Conservation (phyloP, 2,888 invertebrate species). For the Amorpha juglandis region DNA sequence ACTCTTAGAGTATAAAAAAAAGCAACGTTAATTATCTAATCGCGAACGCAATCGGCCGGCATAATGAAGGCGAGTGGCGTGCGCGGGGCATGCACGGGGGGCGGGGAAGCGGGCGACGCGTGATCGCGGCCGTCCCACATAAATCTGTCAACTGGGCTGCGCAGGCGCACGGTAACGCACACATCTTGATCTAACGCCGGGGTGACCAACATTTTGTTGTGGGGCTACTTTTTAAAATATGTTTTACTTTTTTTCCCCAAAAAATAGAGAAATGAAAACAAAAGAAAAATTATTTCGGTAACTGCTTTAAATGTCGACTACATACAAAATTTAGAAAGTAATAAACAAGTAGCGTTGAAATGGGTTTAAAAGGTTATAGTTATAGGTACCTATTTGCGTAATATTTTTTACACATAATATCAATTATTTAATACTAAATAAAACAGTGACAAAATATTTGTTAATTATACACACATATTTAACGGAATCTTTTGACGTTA, state of each 20-base stretch:
- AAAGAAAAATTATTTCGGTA: too few species aligned
- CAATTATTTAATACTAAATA: too few species aligned
- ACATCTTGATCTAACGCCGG: slow-evolving; percentile 71
- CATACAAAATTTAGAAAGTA: too few species aligned
- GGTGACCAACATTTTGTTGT: slow-evolving; percentile 42
- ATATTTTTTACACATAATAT: too few species aligned
- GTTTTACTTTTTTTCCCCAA: slow-evolving; percentile 13
- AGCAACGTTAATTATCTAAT: slow-evolving; percentile 75
- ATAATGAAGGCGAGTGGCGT: slow-evolving; percentile 41
- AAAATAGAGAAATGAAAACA: too few species aligned
- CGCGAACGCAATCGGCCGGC: slow-evolving; percentile 63
- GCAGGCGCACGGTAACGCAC: slow-evolving; percentile 73
- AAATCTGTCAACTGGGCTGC: slow-evolving; percentile 74
- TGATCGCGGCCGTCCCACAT: slow-evolving; percentile 68
- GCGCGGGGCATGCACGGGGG: slow-evolving; percentile 30
- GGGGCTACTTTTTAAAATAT: slow-evolving; percentile 28
- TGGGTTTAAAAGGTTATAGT: too few species aligned
- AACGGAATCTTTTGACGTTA: not conserved
- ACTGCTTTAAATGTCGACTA: too few species aligned
- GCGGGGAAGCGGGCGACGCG: slow-evolving; percentile 31
- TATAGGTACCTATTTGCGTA: too few species aligned
- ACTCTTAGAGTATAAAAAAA: slow-evolving; percentile 36
- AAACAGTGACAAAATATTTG: too few species aligned
- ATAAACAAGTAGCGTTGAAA: too few species aligned
- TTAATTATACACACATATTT: too few species aligned